A percentile compares a stretch with the other conserved stretches of the same genome.
These are phyloP conservation scores for Tanytarsus gracilentus DNA, from an alignment of 2,888 invertebrate genomes.

Conservation along the genomic window DNA sequence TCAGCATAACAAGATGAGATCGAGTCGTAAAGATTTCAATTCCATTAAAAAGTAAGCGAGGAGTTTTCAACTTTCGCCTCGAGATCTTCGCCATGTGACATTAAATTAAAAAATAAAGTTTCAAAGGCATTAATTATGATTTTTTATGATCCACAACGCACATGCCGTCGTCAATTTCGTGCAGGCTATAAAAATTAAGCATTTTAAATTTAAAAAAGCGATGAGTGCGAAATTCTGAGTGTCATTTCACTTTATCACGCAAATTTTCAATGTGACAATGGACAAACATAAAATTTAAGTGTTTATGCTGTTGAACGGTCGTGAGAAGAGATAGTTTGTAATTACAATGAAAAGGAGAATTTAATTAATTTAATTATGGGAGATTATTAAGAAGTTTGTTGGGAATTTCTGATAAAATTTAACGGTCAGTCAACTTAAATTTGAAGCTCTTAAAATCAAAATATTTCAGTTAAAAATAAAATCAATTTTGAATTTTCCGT, in stretches of 20 bases:
- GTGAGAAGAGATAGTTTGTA: too few relatives aligned
- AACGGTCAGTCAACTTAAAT: too few relatives aligned
- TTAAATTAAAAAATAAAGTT: background rate
- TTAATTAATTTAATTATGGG: slow-evolving; percentile 6
- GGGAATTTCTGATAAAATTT: too few relatives aligned
- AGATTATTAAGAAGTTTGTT: too few relatives aligned
- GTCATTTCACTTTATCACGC: slow-evolving; percentile 26
- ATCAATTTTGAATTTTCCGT: too few relatives aligned
- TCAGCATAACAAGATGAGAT: too few relatives aligned
- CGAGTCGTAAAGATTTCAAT: too few relatives aligned
- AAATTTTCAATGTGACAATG: slow-evolving; percentile 3
- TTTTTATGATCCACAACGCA: background rate
- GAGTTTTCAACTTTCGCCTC: too few relatives aligned
- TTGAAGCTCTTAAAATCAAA: too few relatives aligned
- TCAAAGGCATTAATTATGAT: background rate
- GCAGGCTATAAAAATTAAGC: background rate
- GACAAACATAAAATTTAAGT: too few relatives aligned
- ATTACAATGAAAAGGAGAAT: background rate
- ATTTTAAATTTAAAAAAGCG: background rate
- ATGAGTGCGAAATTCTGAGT: slow-evolving; percentile 1
- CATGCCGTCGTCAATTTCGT: background rate
- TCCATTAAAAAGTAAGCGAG: background rate
- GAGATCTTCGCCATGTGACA: background rate
- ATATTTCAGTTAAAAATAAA: too few relatives aligned
- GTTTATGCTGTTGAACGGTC: too few relatives aligned